Evolutionary conservation across 2,113 vertebrate genomes (phyloP).

Genomic region (Mobula hypostoma): DNA sequence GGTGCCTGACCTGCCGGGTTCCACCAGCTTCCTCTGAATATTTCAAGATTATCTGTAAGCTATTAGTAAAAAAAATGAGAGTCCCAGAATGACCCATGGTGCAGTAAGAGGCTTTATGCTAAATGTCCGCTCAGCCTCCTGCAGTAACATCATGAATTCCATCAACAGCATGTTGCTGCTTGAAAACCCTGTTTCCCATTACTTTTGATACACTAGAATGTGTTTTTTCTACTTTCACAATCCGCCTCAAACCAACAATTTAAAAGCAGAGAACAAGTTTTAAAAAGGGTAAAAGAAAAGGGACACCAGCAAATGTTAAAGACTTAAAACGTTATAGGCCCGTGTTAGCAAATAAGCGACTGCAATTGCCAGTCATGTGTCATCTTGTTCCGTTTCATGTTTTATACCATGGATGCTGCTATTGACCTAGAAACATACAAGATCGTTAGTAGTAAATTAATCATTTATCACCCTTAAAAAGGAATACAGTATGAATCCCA

Average conservation of each 20-base stretch:
- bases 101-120: not conserved
- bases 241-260: not conserved
- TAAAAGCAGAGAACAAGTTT: not conserved
- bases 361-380: not conserved
- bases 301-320: not conserved
- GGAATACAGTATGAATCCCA: not conserved
- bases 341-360: not conserved
- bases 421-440: not conserved
- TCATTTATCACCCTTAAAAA: not conserved
- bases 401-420: not conserved
- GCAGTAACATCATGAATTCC: slow-evolving; percentile 15
- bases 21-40: too few relatives aligned
- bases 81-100: not conserved
- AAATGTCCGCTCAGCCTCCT: not conserved
- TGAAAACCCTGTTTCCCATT: not conserved
- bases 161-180: not conserved
- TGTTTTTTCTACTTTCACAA: not conserved
- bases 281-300: not conserved
- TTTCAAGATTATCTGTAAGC: not conserved
- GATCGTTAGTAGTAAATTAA: not conserved
- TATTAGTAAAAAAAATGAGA: not conserved
- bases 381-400: not conserved
- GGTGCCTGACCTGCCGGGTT: too few relatives aligned
- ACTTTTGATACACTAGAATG: not conserved
- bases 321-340: not conserved